phyloP scores from a whole-genome alignment of 2,888 invertebrate species.

The Leptopterna dolabrata region DNA sequence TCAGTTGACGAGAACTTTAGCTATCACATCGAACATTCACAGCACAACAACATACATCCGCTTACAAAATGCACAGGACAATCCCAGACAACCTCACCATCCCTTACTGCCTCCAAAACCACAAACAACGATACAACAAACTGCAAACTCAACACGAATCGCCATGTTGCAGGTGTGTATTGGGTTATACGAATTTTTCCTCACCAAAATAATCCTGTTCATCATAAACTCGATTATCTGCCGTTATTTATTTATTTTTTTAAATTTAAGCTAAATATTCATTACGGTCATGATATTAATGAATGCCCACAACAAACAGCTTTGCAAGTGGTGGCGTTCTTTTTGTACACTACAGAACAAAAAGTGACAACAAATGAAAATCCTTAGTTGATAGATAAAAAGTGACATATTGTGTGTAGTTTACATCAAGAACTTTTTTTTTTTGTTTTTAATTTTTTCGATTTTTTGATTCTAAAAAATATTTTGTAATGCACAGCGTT shows the following conservation, averaged over 20 bases:
- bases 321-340: constrained; percentile 41
- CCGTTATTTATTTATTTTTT: neutral
- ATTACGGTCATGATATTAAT: constrained; percentile 34
- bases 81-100: too few relatives aligned
- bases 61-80: too few relatives aligned
- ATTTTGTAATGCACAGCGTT: constrained; percentile 35
- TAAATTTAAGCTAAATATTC: constrained; percentile 34
- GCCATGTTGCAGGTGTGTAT: neutral
- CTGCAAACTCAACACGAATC: neutral
- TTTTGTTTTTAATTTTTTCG: neutral
- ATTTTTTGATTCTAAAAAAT: constrained; percentile 51
- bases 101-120: neutral
- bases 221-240: neutral
- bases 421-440: constrained; percentile 32
- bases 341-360: constrained; percentile 10
- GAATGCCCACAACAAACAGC: constrained; percentile 55
- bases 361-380: constrained; percentile 5
- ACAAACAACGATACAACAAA: neutral
- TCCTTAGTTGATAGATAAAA: constrained; percentile 22
- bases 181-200: neutral
- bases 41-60: too few relatives aligned
- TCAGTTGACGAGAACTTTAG: too few relatives aligned
- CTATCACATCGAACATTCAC: too few relatives aligned
- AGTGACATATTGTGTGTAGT: constrained; percentile 39
- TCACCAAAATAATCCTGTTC: neutral